Conservation (phyloP, 2,113 vertebrate genomes). For the Sardina pilchardus region DNA sequence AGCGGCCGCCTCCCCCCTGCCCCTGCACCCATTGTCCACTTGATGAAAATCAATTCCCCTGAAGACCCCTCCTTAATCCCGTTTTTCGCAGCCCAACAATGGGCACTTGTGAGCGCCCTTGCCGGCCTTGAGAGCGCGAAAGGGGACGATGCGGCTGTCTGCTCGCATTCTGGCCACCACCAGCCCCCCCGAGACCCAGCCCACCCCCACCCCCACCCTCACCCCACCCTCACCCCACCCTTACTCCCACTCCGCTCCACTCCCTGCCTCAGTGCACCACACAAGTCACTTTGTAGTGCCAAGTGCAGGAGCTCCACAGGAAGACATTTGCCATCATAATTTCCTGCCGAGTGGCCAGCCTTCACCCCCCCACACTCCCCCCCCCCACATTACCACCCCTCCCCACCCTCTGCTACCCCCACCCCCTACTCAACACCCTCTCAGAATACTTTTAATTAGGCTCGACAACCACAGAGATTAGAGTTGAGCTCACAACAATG, state of each 20-base stretch:
- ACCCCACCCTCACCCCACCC: not conserved
- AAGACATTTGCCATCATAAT: conserved; percentile 99
- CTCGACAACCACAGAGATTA: conserved; percentile 95
- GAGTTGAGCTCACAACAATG: conserved; percentile 96
- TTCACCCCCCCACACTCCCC: conserved; percentile 84
- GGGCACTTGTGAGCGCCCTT: conserved; percentile 96
- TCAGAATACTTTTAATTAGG: conserved; percentile 98
- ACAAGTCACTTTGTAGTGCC: conserved; percentile 92
- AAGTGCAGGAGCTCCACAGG: conserved; percentile 90
- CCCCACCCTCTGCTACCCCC: conserved; percentile 84
- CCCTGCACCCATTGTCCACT: conserved; percentile 87
- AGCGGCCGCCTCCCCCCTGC: not conserved
- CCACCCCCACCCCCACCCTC: not conserved
- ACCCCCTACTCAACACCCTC: conserved; percentile 82
- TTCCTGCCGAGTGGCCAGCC: conserved; percentile 91
- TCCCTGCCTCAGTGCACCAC: conserved; percentile 62
- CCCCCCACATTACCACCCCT: conserved; percentile 80
- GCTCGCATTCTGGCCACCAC: conserved; percentile 88
- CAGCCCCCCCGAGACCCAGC: not conserved
- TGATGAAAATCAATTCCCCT: conserved; percentile 99
- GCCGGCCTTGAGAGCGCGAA: conserved; percentile 88
- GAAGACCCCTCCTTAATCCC: conserved; percentile 99
- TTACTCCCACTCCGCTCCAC: conserved; percentile 86
- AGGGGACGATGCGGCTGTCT: conserved; percentile 98
- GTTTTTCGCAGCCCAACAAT: conserved; percentile 97